phyloP scores from a whole-genome alignment of 2,888 invertebrate species.

The Ochlodes sylvanus region DNA sequence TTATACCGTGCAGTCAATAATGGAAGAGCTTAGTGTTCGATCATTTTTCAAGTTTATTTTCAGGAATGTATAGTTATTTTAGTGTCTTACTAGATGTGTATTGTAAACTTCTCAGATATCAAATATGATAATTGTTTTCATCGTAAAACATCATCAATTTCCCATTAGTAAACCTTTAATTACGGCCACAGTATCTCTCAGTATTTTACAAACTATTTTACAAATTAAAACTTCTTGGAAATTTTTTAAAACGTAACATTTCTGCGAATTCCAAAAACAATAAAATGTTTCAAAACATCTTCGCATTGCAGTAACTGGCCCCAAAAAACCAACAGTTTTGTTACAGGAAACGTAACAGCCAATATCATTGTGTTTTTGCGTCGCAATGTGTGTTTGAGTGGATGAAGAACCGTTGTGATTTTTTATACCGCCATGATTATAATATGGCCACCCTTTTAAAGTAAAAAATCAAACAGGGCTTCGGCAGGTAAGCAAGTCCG shows the following conservation, averaged over 20 bases:
- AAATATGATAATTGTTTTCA: too few species aligned
- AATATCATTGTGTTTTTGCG: conserved; percentile 76
- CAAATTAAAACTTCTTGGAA: background rate
- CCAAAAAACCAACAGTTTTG: conserved; percentile 59
- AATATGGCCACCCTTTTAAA: conserved; percentile 74
- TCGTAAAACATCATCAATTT: too few species aligned
- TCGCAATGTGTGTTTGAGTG: conserved; percentile 78
- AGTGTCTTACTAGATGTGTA: too few species aligned
- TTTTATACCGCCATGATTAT: conserved; percentile 66
- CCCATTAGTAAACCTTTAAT: background rate
- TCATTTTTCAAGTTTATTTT: too few species aligned
- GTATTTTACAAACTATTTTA: background rate
- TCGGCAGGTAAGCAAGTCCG: conserved; percentile 78
- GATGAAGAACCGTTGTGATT: conserved; percentile 74
- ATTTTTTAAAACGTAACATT: conserved; percentile 8
- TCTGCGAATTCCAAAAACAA: conserved; percentile 17
- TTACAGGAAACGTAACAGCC: conserved; percentile 75
- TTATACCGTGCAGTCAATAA: too few species aligned
- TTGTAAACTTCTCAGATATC: too few species aligned
- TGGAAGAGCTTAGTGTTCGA: too few species aligned
- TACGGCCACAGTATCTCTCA: background rate
- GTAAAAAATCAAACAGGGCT: conserved; percentile 65
- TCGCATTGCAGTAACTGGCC: conserved; percentile 23
- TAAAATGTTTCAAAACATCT: conserved; percentile 17
- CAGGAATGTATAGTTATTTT: too few species aligned